Percentiles rank a stretch among this genome's conserved stretches.
Conservation (phyloP, 2,797 vertebrate species). For the Spinus olivaceus region DNA sequence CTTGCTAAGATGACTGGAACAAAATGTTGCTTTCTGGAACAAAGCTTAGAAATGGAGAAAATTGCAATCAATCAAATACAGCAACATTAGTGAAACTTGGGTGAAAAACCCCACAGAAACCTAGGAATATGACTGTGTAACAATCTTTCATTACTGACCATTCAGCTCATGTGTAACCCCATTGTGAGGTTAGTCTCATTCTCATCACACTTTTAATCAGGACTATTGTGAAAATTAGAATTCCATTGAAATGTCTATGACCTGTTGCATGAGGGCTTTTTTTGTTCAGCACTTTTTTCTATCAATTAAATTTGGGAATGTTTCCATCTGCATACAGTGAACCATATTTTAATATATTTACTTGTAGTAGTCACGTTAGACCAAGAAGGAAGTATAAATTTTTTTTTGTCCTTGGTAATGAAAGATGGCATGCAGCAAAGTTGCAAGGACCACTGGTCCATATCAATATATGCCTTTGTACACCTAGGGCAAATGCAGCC, state of each 20-base stretch:
- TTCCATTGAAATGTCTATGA: not conserved
- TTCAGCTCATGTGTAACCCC: constrained; percentile 24
- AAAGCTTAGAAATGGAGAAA: constrained; percentile 57
- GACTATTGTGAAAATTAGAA: constrained; percentile 10
- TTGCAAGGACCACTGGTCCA: not conserved
- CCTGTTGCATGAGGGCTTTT: not conserved
- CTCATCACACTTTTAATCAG: constrained; percentile 32
- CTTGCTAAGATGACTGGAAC: constrained; percentile 56
- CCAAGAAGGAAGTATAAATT: not conserved
- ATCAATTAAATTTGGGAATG: not conserved
- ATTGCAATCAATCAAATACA: constrained; percentile 57
- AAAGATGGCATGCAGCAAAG: not conserved
- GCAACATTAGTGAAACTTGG: constrained; percentile 44
- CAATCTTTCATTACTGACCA: not conserved
- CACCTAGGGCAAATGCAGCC: not conserved
- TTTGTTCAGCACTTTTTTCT: not conserved
- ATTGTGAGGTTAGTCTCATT: constrained; percentile 27
- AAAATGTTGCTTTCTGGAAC: constrained; percentile 63
- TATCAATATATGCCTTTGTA: not conserved
- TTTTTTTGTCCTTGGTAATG: constrained; percentile 17
- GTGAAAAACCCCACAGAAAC: constrained; percentile 12
- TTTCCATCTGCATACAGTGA: not conserved
- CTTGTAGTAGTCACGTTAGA: not conserved
- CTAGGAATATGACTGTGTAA: not conserved
- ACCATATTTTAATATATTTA: not conserved